Percentiles rank a stretch among this genome's conserved stretches.
phyloP scores from a whole-genome alignment of 1,140 invertebrate genomes.

The Tyrophagus putrescentiae region DNA sequence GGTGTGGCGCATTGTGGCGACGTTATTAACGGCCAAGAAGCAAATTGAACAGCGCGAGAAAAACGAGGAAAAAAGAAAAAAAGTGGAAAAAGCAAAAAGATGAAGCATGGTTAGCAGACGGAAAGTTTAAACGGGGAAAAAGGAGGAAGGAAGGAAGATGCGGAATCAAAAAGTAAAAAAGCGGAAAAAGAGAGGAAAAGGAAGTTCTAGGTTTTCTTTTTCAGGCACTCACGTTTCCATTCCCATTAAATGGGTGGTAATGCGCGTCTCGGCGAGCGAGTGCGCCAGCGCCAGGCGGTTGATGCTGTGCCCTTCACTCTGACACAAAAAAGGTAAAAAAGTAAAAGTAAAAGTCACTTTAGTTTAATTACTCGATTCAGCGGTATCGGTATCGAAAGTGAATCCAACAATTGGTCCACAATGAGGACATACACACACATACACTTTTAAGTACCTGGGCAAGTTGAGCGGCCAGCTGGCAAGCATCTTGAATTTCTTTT shows the following conservation, averaged over 20 bases:
- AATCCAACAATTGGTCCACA: constrained; percentile 12
- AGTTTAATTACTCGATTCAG: neutral
- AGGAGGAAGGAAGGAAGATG: no score
- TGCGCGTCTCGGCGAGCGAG: constrained; percentile 28
- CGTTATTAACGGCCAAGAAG: no score
- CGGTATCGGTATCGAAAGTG: no score
- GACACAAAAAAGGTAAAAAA: constrained; percentile 18
- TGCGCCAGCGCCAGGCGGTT: constrained; percentile 32
- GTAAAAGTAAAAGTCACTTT: neutral
- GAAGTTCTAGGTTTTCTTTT: no score
- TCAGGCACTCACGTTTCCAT: constrained; percentile 30
- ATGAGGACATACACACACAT: constrained; percentile 16
- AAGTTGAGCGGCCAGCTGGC: constrained; percentile 33
- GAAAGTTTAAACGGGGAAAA: no score
- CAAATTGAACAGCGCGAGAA: neutral
- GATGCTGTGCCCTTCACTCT: constrained; percentile 32
- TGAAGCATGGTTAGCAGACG: no score
- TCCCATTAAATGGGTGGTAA: constrained; percentile 32
- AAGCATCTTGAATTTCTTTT: constrained; percentile 45
- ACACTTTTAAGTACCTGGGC: constrained; percentile 31
- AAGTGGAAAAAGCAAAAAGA: no score
- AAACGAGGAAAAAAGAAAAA: neutral
- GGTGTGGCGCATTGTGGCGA: no score
- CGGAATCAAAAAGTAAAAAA: no score
- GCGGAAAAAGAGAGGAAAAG: no score